Evolutionary conservation across 2,797 vertebrate genomes (phyloP).

Genomic region (Pseudochaenichthys georgianus): DNA sequence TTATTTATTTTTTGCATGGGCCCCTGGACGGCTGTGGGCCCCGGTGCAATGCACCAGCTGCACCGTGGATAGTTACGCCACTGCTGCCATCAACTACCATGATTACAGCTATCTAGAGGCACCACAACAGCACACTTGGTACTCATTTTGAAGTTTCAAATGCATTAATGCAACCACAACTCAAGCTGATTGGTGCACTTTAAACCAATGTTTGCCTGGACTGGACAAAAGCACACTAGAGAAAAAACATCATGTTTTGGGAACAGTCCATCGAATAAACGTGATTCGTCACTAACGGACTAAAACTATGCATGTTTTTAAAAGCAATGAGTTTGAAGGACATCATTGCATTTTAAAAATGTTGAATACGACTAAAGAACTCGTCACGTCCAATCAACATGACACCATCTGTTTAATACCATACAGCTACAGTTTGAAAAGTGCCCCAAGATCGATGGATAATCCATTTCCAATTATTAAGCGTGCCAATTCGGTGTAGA

Average conservation of each 20-base stretch:
- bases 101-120: background rate
- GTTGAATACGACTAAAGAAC: background rate
- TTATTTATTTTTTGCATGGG: no score
- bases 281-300: background rate
- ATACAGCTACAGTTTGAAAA: background rate
- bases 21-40: no score
- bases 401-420: background rate
- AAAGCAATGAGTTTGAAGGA: conserved; percentile 9
- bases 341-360: background rate
- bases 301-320: conserved; percentile 8
- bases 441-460: background rate
- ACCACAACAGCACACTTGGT: background rate
- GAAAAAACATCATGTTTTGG: background rate
- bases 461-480: background rate
- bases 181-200: background rate
- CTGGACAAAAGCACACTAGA: background rate
- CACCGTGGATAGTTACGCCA: no score
- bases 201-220: conserved; percentile 4
- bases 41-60: no score
- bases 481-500: background rate
- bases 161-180: background rate
- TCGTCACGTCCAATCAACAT: background rate
- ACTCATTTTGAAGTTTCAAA: background rate
- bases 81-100: background rate
- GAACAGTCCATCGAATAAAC: background rate